Conservation (phyloP, 2,888 invertebrate species). For the Dermolepida albohirtum region DNA sequence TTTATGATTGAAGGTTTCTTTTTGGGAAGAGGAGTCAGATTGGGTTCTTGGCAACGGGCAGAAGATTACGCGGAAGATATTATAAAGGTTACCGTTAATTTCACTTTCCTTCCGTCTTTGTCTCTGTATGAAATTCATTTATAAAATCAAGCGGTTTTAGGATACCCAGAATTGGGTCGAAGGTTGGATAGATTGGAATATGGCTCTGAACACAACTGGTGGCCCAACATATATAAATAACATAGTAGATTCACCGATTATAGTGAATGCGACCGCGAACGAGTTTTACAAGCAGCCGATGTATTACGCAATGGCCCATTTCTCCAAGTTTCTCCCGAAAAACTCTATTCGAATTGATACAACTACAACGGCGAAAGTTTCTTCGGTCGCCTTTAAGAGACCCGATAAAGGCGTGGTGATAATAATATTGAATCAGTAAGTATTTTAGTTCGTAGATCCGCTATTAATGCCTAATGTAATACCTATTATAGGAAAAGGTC, state of each 20-base stretch:
- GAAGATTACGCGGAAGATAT: conserved; percentile 68
- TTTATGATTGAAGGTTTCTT: conserved; percentile 1
- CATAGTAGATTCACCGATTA: conserved; percentile 82
- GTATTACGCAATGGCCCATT: conserved; percentile 85
- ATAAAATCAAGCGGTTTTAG: conserved; percentile 61
- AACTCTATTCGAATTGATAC: conserved; percentile 66
- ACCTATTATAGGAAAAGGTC: conserved; percentile 2
- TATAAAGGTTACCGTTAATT: conserved; percentile 67
- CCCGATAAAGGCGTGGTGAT: conserved; percentile 68
- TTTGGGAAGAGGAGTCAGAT: conserved; percentile 60
- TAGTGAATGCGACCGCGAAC: conserved; percentile 69
- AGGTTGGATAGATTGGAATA: conserved; percentile 92
- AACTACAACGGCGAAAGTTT: conserved; percentile 51
- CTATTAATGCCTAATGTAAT: neutral
- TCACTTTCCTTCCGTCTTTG: neutral
- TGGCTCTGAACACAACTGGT: conserved; percentile 76
- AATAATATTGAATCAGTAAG: conserved; percentile 58
- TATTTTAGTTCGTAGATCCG: neutral
- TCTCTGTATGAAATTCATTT: conserved; percentile 56
- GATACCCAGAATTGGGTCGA: conserved; percentile 77
- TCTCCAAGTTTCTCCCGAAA: conserved; percentile 72
- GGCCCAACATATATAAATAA: conserved; percentile 84
- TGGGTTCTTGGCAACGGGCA: conserved; percentile 74
- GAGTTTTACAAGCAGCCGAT: conserved; percentile 90
- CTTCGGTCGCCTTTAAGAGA: conserved; percentile 67